phyloP scores from a whole-genome alignment of 2,797 vertebrate genomes.

The Diglossa cyanea region DNA sequence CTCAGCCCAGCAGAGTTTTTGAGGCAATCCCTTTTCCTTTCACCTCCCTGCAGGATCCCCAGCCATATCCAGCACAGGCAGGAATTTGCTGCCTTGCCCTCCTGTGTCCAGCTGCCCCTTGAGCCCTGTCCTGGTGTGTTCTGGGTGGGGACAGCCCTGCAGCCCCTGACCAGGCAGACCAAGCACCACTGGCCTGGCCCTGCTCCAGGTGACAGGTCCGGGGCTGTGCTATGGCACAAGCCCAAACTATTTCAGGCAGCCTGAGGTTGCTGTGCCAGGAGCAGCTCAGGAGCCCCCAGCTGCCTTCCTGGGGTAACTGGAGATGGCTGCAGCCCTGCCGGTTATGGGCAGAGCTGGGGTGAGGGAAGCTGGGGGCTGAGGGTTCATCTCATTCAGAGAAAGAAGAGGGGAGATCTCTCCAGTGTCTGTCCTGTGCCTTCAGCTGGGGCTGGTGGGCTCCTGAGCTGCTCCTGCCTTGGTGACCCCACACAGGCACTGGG shows the following conservation, averaged over 20 bases:
- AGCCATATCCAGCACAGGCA: fast-evolving
- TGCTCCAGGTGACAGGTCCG: fast-evolving
- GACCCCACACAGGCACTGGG: background rate
- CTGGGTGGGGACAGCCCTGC: fast-evolving
- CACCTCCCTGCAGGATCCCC: background rate
- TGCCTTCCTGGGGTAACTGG: background rate
- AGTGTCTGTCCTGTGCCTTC: fast-evolving
- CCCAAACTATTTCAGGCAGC: background rate
- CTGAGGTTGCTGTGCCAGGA: background rate
- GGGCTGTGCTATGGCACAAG: background rate
- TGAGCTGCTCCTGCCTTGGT: background rate
- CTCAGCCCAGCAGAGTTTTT: background rate
- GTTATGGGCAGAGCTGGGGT: background rate
- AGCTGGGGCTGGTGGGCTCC: fast-evolving
- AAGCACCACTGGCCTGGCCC: background rate
- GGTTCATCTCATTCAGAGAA: background rate
- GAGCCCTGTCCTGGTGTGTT: background rate
- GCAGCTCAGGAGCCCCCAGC: background rate
- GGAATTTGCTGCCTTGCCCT: background rate
- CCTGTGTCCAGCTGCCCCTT: background rate
- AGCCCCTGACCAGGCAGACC: background rate
- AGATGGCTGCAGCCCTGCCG: background rate
- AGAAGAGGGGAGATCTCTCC: background rate
- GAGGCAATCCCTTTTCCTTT: background rate
- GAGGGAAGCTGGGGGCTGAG: background rate